A percentile compares a stretch with the other conserved stretches of the same genome.
These are phyloP conservation scores for Drosophila micromelanica DNA, from an alignment of 1,140 invertebrate species.

Conservation along the genomic window DNA sequence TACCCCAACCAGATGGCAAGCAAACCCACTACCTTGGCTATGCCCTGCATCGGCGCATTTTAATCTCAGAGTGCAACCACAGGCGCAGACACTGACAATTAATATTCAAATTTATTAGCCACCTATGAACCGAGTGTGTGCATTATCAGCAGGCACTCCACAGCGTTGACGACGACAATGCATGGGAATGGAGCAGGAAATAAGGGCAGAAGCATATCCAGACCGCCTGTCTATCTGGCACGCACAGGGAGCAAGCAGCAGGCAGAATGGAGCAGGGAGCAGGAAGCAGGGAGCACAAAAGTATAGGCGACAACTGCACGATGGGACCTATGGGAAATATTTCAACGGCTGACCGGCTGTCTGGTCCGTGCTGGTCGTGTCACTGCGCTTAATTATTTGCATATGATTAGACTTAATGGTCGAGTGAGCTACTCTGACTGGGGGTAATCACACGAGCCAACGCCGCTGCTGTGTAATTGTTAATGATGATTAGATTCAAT, in stretches of 20 bases:
- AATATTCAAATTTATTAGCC: conserved; percentile 85
- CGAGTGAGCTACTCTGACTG: conserved; percentile 58
- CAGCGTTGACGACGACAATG: conserved; percentile 23
- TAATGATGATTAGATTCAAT: conserved; percentile 85
- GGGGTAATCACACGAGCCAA: conserved; percentile 71
- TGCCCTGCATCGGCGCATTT: conserved; percentile 57
- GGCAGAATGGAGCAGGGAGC: background rate
- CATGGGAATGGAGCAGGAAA: background rate
- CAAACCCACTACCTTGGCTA: background rate
- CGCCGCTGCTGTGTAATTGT: conserved; percentile 77
- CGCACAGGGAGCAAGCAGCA: conserved; percentile 38
- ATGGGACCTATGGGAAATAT: conserved; percentile 74
- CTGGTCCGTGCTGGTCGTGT: conserved; percentile 41
- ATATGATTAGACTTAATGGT: conserved; percentile 82
- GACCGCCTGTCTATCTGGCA: conserved; percentile 47
- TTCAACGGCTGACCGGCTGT: conserved; percentile 52
- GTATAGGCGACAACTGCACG: conserved; percentile 69
- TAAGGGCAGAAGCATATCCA: conserved; percentile 1
- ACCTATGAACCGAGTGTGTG: conserved; percentile 83
- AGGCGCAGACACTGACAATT: conserved; percentile 80
- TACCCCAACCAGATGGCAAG: background rate
- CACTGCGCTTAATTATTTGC: conserved; percentile 83
- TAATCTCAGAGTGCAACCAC: conserved; percentile 61
- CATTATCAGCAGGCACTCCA: conserved; percentile 79
- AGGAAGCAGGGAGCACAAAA: conserved; percentile 33